These are phyloP conservation scores for Antheraea assamensis DNA, from an alignment of 2,888 invertebrate species.

Conservation along the genomic window DNA sequence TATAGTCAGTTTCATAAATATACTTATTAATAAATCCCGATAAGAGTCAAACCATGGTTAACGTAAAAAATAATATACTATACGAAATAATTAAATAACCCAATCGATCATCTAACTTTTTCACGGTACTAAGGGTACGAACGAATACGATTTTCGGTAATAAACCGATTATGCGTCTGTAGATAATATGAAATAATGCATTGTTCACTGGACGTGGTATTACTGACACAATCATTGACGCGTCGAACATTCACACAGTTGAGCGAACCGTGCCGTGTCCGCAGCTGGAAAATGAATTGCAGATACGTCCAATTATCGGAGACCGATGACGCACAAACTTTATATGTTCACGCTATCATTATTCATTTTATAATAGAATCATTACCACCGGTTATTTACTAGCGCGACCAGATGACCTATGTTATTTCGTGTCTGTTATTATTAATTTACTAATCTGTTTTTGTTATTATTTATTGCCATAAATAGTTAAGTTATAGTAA, in stretches of 20 bases:
- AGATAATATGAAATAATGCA: constrained; percentile 43
- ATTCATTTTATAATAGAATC: background rate
- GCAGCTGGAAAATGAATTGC: constrained; percentile 44
- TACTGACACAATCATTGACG: constrained; percentile 45
- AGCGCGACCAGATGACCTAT: background rate
- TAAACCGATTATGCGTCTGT: constrained; percentile 12
- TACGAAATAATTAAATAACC: background rate
- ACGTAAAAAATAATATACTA: background rate
- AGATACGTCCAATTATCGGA: constrained; percentile 74
- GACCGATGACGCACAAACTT: constrained; percentile 66
- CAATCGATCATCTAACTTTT: background rate
- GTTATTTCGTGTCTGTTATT: background rate
- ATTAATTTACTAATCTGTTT: too few relatives aligned
- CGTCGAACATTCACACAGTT: constrained; percentile 45
- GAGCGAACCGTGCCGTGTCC: constrained; percentile 37
- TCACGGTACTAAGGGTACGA: background rate
- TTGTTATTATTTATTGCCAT: too few relatives aligned
- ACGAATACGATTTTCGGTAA: background rate
- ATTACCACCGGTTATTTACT: background rate
- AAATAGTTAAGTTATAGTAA: too few relatives aligned
- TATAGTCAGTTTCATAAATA: background rate
- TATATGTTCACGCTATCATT: background rate
- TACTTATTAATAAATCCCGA: background rate
- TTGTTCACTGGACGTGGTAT: constrained; percentile 43
- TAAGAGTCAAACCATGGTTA: background rate